Evolutionary conservation across 2,113 vertebrate genomes (phyloP), one percentile per base, ranked within the genome.

Genomic region (Mastomys natalensis): DNA sequence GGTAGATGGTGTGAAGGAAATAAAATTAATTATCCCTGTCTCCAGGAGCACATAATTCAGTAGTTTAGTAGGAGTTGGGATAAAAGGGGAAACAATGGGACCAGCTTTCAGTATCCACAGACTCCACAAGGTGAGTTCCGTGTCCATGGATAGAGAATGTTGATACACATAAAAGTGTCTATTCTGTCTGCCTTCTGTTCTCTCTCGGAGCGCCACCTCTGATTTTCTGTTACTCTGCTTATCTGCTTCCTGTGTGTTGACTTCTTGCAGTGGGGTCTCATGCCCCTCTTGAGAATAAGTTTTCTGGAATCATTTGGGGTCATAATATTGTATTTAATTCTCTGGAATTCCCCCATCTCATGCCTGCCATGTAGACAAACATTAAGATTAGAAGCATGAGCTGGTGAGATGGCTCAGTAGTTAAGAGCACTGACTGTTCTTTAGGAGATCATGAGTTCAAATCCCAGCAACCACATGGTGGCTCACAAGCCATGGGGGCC

Each of bases 241-340:
- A 40, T 81, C 31, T 92, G 43, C 15, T 85, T 6, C 90, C 55
- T 90, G 17, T n/a, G 24, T 82, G 45, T 31, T n/a, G 74, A 93
- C 19, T 0, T 89, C 55, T 70, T 6, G 31, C n/a, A 82, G 37
- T 6, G 78, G 68, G 6, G 24, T 2, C 48, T 81, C 58, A 17
- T 62, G 80, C 77, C 55, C 15, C 55, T 72, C 55, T 48, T 2
- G 0, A 31, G 17, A 4, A 48, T 68, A 90, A 84, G 12, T 66
- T 88, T 73, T 58, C 43, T 80, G 88, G 76, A 97, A 73, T 80
- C 76, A 73, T 80, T 80, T 85, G 37, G 60, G 43, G 21, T 31
- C 17, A 29, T 82, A 51, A 24, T 21, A 80, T 45, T 90, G 76
- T 92, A 89, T 84, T 48, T 91, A 76, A n/a, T 62, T 4, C n/a